A percentile compares a stretch with the other conserved stretches of the same genome.
These are phyloP conservation scores for Microtus montanus DNA, from an alignment of 2,113 vertebrate genomes.

Conservation along the genomic window DNA sequence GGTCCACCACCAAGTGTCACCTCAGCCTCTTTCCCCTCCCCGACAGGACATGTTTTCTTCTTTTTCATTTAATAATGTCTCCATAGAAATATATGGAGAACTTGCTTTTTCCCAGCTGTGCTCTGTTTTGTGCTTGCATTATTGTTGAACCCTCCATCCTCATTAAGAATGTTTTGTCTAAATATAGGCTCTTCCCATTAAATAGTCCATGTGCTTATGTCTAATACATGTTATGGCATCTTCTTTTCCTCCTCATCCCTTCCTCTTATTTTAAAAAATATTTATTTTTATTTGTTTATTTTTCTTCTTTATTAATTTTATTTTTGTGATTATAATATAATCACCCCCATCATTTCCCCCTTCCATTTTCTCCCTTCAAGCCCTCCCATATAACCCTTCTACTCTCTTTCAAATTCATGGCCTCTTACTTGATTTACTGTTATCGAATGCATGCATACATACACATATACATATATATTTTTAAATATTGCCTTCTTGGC, in stretches of 20 bases:
- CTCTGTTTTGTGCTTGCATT: neutral
- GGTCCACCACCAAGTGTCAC: neutral
- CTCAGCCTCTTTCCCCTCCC: too few species aligned
- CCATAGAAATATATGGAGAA: neutral
- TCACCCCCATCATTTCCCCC: too few species aligned
- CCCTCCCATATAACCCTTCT: neutral
- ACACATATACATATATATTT: neutral
- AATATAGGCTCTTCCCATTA: neutral
- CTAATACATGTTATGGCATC: neutral
- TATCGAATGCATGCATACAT: neutral
- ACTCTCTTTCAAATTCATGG: neutral
- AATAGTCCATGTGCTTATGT: too few species aligned
- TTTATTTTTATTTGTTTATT: neutral
- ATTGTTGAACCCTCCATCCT: too few species aligned
- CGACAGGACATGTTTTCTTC: neutral
- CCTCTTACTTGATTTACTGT: neutral
- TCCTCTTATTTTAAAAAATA: neutral
- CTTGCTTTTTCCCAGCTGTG: neutral
- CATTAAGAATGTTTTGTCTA: neutral
- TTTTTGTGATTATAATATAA: neutral
- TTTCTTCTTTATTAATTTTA: neutral
- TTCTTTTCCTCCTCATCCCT: neutral
- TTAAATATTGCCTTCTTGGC: neutral
- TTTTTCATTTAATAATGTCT: neutral
- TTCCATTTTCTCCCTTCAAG: neutral